Conservation (phyloP, 1,140 invertebrate species). For the Thaumetopoea pityocampa region DNA sequence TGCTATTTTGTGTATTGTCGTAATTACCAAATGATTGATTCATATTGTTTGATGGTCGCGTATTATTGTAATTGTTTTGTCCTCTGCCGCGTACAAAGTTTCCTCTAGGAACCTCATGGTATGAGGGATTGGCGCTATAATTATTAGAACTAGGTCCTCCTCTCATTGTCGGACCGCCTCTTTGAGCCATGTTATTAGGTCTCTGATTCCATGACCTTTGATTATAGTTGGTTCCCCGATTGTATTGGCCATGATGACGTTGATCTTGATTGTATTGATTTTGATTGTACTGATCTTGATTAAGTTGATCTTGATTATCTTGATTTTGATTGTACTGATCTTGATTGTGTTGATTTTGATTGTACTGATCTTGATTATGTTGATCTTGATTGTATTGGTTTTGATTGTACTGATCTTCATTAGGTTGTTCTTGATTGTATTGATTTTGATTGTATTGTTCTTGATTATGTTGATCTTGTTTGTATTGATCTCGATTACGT, state of each 20-base stretch:
- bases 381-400: neutral
- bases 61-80: slow-evolving; percentile 27
- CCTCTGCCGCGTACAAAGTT: slow-evolving; percentile 29
- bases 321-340: neutral
- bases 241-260: neutral
- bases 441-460: neutral
- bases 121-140: slow-evolving; percentile 4
- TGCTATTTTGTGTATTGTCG: slow-evolving; percentile 32
- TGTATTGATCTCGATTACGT: neutral
- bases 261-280: neutral
- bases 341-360: neutral
- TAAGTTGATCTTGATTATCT: neutral
- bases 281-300: slow-evolving; percentile 1
- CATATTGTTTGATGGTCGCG: slow-evolving; percentile 11
- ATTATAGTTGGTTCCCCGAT: neutral
- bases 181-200: slow-evolving; percentile 7
- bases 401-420: neutral
- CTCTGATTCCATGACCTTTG: slow-evolving; percentile 7
- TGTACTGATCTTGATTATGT: neutral
- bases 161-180: slow-evolving; percentile 4
- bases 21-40: slow-evolving; percentile 35
- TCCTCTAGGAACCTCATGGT: slow-evolving; percentile 27
- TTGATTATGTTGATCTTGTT: neutral
- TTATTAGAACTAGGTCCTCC: slow-evolving; percentile 11
- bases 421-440: neutral